Base-by-base conservation (phyloP, 2,797 vertebrate species). In the Xerus rutilus region DNA sequence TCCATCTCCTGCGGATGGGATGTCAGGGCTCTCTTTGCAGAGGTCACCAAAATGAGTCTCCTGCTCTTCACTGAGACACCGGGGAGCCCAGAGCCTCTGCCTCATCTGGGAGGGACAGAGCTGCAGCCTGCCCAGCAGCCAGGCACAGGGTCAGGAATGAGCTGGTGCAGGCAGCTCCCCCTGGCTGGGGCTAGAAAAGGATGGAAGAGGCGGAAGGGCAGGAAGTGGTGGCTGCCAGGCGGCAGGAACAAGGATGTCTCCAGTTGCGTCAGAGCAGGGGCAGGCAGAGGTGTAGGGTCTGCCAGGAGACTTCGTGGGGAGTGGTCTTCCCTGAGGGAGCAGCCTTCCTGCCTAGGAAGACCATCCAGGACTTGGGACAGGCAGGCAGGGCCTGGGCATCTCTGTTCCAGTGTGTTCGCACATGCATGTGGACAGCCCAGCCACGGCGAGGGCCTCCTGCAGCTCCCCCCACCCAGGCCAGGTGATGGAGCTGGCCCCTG, bases 91-190 rank as follows among this genome's bases (percentile, higher is more conserved):
- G 69, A n/a, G 7, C 15, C 54, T n/a, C 17, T 3, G 9, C 9
- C 18, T 12, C 25, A 23, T 7, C 28, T 2, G 17, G 43, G 47
- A 18, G 17, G 20, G 54, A 20, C 18, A 8, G 23, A 23, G 72
- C 49, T n/a, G 5, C 11, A 78, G n/a, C 47, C 62, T 74, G 15
- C 28, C 52, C 25, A 28, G 43, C 32, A 35, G 30, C 39, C 69
- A 32, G n/a, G 32, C 5, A 0, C 5, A 17, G 43, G 23, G 9
- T 35, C 23, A 43, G 67, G n/a, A 4, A 5, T 9, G 7, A n/a
- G 11, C 45, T 10, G 1, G 45, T 7, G 1, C 49, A 49, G 49
- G 49, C 49, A 49, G 49, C 49, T 49, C 10, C 0, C 30, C 35
- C 49, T 25, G 10, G 3, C 21, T 5, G 6, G 6, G 28, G 49